Evolutionary conservation across 2,888 invertebrate species (phyloP), one percentile per base, ranked within the genome.

Genomic region (Mantis religiosa): DNA sequence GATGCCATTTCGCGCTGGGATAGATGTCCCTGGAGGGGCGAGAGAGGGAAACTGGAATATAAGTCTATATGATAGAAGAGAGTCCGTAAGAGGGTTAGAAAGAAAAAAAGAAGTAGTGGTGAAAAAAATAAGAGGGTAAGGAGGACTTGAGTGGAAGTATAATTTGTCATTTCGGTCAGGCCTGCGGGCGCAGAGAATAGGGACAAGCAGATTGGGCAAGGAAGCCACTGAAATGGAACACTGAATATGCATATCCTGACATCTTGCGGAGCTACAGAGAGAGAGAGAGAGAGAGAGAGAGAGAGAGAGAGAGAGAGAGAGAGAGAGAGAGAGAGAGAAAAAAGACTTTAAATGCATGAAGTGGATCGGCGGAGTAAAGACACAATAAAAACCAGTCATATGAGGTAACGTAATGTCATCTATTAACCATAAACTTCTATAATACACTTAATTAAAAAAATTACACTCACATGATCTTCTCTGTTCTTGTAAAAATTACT

Each of bases 101-200:
- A 87, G 30, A 34, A 82, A 87, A 34, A n/a, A n/a, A n/a, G n/a
- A n/a, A n/a, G 28, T 30, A 87, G 41, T 20, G 54, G 54, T 71
- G 54, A 82, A 82, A 87, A 82, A 87, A n/a, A 71, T 71, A 71
- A 71, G 54, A 71, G 54, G 54, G 54, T 71, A 71, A 71, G n/a
- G 41, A 82, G 87, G 82, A 87, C 87, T 87, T 87, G 82, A 82
- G 87, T 34, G 87, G 87, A 87, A 87, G 82, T 87, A 82, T 87
- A 87, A 87, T 87, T 87, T 87, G 87, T 87, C 87, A 87, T 87
- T 87, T 87, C 87, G 82, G 87, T 87, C 87, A 87, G 87, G 82
- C 82, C 30, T 87, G 82, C 87, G 25, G 81, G 82, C n/a, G 14
- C 20, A 25, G 54, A 71, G 54, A 71, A 71, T 71, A 71, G 30